Conservation (phyloP, 2,113 vertebrate species). For the Ginglymostoma cirratum region DNA sequence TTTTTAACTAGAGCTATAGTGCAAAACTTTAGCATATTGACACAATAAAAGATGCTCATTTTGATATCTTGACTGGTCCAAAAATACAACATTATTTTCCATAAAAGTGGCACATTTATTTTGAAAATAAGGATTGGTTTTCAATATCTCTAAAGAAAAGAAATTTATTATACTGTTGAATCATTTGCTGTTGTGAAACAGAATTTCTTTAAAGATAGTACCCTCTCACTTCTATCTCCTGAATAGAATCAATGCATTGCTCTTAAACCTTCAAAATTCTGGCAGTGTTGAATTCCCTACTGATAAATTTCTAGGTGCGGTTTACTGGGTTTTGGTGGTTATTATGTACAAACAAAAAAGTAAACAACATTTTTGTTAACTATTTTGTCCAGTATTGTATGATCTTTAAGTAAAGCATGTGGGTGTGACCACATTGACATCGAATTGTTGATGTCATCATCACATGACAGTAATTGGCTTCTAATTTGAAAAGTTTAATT, state of each 20-base stretch:
- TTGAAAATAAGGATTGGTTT: slow-evolving; percentile 33
- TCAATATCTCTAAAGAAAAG: neutral
- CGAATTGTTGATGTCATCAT: neutral
- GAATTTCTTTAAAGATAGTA: slow-evolving; percentile 15
- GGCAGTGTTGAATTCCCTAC: neutral
- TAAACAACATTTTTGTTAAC: neutral
- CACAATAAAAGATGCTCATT: neutral
- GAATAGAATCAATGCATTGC: neutral
- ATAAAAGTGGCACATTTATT: slow-evolving; percentile 20
- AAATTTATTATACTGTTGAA: neutral
- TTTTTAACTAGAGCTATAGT: neutral
- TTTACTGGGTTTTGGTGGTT: neutral
- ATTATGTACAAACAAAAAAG: neutral
- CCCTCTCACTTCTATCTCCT: neutral
- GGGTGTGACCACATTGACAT: slow-evolving; percentile 21
- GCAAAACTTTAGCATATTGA: slow-evolving; percentile 2
- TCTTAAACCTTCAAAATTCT: slow-evolving; percentile 25
- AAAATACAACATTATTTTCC: neutral
- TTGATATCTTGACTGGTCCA: slow-evolving; percentile 11
- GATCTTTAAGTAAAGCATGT: slow-evolving; percentile 28
- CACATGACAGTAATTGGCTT: neutral
- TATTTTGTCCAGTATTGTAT: neutral
- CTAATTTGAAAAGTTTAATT: slow-evolving; percentile 1
- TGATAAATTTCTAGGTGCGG: neutral
- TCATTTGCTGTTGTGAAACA: neutral